Percentiles rank a stretch among this genome's conserved stretches.
These are phyloP conservation scores for Galaxias olidus DNA, from an alignment of 2,797 vertebrate species.

Conservation along the genomic window DNA sequence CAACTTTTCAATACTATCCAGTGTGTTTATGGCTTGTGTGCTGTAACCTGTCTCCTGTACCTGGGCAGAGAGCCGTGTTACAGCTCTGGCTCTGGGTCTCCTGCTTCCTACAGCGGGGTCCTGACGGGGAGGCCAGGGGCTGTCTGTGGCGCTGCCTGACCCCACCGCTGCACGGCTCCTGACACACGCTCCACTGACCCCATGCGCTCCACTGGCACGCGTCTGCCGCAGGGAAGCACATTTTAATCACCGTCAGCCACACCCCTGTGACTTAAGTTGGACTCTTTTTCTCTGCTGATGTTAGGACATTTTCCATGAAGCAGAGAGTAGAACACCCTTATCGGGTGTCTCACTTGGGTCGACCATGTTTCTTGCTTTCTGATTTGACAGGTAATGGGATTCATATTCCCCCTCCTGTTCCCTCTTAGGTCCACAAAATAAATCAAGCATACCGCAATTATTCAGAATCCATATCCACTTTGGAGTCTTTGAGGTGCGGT, in stretches of 20 bases:
- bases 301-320: too few species aligned
- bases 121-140: slow-evolving; percentile 44
- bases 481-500: too few species aligned
- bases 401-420: too few species aligned
- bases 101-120: slow-evolving; percentile 66
- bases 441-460: too few species aligned
- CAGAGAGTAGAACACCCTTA: too few species aligned
- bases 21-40: neutral
- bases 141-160: slow-evolving; percentile 78
- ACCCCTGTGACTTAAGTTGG: neutral
- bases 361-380: too few species aligned
- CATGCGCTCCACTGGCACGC: slow-evolving; percentile 84
- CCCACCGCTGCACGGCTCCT: slow-evolving; percentile 83
- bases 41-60: slow-evolving; percentile 54
- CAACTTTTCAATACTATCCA: too few species aligned
- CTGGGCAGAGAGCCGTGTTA: slow-evolving; percentile 82
- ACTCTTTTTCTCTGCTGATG: too few species aligned
- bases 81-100: slow-evolving; percentile 87
- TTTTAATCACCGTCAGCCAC: neutral
- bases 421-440: too few species aligned
- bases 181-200: slow-evolving; percentile 85
- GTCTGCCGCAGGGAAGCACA: slow-evolving; percentile 61
- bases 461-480: too few species aligned
- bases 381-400: too few species aligned
- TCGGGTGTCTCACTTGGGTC: too few species aligned